A percentile compares a stretch with the other conserved stretches of the same genome.
Evolutionary conservation across 1,140 invertebrate genomes (phyloP).

Genomic region (Cyclargus thomasi): DNA sequence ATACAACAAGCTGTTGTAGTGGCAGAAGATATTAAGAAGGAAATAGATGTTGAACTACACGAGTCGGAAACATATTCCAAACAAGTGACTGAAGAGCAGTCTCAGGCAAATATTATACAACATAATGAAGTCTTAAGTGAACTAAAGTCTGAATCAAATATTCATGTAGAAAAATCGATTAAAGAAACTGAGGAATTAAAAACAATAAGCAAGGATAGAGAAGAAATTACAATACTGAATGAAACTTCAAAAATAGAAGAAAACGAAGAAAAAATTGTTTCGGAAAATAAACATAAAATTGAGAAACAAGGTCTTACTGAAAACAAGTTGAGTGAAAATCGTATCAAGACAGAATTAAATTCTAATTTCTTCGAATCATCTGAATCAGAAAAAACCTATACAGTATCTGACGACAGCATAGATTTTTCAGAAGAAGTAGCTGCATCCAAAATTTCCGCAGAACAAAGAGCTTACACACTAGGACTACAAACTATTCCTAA

Average conservation of each 20-base stretch:
- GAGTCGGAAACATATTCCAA: not conserved
- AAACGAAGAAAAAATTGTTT: not conserved
- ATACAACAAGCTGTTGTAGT: slow-evolving; percentile 40
- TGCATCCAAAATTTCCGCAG: slow-evolving; percentile 24
- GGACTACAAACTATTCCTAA: slow-evolving; percentile 55
- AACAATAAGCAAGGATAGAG: not conserved
- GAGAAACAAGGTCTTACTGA: slow-evolving; percentile 17
- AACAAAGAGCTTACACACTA: slow-evolving; percentile 43
- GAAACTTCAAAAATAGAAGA: not conserved
- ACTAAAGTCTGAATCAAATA: not conserved
- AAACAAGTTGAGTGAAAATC: not conserved
- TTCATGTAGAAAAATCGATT: not conserved
- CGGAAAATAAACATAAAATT: slow-evolving; percentile 25
- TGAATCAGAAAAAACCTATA: not conserved
- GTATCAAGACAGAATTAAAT: not conserved
- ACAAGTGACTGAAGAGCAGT: not conserved
- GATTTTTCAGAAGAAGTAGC: not conserved
- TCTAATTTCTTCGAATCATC: not conserved
- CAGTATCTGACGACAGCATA: too few relatives aligned
- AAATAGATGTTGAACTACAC: slow-evolving; percentile 30
- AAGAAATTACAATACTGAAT: not conserved
- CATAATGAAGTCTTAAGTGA: not conserved
- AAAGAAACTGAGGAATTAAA: not conserved
- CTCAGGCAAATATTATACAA: not conserved
- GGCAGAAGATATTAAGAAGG: slow-evolving; percentile 42